phyloP scores from a whole-genome alignment of 1,140 invertebrate genomes.

The Pomacea maculata region DNA sequence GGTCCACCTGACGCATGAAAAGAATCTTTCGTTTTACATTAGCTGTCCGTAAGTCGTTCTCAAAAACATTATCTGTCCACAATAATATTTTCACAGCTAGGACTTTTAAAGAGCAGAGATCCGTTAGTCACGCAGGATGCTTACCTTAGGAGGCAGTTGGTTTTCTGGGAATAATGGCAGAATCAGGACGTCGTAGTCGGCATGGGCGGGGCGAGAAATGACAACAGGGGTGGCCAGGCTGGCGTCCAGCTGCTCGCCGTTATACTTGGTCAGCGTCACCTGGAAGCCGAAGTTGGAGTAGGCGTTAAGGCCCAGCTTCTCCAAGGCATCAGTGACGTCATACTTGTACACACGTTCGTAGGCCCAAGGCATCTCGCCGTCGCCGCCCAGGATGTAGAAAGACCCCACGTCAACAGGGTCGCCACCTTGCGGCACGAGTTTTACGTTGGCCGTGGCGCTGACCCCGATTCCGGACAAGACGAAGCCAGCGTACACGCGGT shows the following conservation, averaged over 20 bases:
- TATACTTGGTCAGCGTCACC: constrained; percentile 8
- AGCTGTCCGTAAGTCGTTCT: no score
- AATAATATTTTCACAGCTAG: no score
- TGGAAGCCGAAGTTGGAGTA: constrained; percentile 20
- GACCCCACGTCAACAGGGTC: constrained; percentile 16
- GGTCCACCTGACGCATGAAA: no score
- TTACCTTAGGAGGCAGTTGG: constrained; percentile 16
- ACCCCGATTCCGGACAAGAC: constrained; percentile 16
- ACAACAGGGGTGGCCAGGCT: constrained; percentile 6
- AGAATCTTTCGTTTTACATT: no score
- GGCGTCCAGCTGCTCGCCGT: constrained; percentile 1
- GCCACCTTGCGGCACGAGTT: background rate
- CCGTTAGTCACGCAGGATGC: background rate
- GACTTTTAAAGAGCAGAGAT: no score
- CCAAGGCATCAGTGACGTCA: constrained; percentile 25
- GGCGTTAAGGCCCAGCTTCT: constrained; percentile 7
- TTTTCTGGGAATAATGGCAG: constrained; percentile 3
- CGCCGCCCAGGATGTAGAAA: constrained; percentile 29
- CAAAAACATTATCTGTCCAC: no score
- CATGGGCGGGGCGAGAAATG: constrained; percentile 11
- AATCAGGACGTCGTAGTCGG: constrained; percentile 18
- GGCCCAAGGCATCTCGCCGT: constrained; percentile 33
- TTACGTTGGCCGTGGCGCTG: constrained; percentile 9
- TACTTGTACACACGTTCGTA: constrained; percentile 28
- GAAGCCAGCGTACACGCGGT: constrained; percentile 26